Conservation (phyloP, 1,140 invertebrate species). For the Lordiphosa mommai region DNA sequence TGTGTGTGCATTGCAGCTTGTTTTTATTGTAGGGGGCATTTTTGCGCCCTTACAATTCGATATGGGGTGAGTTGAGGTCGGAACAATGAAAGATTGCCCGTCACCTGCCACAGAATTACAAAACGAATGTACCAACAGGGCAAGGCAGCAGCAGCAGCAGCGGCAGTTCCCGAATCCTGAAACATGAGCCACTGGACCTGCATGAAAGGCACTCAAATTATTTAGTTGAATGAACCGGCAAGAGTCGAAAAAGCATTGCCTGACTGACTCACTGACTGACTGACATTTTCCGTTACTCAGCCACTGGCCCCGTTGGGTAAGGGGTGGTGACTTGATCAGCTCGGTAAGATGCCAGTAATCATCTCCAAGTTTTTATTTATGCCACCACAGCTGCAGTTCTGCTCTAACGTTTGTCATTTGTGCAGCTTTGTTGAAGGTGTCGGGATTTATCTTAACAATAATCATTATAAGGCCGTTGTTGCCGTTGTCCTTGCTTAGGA, state of each 20-base stretch:
- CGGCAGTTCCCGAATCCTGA: conserved; percentile 45
- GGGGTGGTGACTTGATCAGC: conserved; percentile 31
- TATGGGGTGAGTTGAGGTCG: conserved; percentile 74
- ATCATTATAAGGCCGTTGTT: conserved; percentile 61
- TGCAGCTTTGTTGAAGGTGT: conserved; percentile 73
- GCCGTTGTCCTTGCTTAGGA: conserved; percentile 29
- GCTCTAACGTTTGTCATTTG: conserved; percentile 65
- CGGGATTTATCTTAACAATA: conserved; percentile 75
- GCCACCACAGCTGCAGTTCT: conserved; percentile 21
- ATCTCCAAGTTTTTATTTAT: conserved; percentile 27
- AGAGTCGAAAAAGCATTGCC: conserved; percentile 56
- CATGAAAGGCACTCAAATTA: conserved; percentile 79
- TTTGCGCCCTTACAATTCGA: conserved; percentile 74
- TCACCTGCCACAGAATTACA: conserved; percentile 79
- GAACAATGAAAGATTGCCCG: conserved; percentile 76
- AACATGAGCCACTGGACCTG: conserved; percentile 75
- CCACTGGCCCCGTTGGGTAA: conserved; percentile 8
- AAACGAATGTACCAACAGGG: conserved; percentile 63
- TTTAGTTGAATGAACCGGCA: conserved; percentile 79
- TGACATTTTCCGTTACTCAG: conserved; percentile 67
- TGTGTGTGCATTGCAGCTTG: conserved; percentile 48
- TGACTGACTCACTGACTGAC: conserved; percentile 39
- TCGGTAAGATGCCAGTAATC: conserved; percentile 31
- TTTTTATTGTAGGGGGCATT: conserved; percentile 74
- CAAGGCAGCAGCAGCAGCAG: conserved; percentile 10